phyloP scores from a whole-genome alignment of 1,140 invertebrate species.

The Phenacoccus solenopsis region DNA sequence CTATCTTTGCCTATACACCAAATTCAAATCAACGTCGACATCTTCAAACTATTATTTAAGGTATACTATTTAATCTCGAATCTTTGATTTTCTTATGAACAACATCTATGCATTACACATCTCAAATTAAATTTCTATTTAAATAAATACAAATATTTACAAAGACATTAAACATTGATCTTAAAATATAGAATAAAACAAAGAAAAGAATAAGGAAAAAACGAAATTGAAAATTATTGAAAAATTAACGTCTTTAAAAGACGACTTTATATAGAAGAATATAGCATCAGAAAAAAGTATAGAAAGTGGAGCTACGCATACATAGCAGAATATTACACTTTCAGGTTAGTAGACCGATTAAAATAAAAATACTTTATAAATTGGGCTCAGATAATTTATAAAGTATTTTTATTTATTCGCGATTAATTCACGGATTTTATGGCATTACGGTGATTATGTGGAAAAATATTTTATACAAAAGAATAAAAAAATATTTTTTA shows the following conservation, averaged over 20 bases:
- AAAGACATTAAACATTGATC: neutral
- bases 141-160: neutral
- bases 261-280: neutral
- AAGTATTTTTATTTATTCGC: constrained; percentile 11
- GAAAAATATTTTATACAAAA: constrained; percentile 1
- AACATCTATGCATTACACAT: neutral
- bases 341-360: neutral
- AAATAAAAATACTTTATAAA: constrained; percentile 13
- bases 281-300: neutral
- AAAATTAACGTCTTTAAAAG: neutral
- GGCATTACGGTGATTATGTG: neutral
- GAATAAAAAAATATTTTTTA: neutral
- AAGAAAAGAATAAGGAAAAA: neutral
- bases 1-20: too few relatives aligned
- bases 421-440: neutral
- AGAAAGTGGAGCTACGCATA: neutral
- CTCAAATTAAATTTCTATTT: neutral
- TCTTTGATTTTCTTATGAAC: neutral
- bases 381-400: constrained; percentile 15
- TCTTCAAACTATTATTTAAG: too few relatives aligned
- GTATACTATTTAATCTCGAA: neutral
- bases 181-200: neutral
- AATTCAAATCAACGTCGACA: too few relatives aligned
- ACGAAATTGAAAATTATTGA: neutral
- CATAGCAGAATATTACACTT: neutral